Base-by-base conservation (phyloP, 2,113 vertebrate genomes). In the Patagioenas fasciata region DNA sequence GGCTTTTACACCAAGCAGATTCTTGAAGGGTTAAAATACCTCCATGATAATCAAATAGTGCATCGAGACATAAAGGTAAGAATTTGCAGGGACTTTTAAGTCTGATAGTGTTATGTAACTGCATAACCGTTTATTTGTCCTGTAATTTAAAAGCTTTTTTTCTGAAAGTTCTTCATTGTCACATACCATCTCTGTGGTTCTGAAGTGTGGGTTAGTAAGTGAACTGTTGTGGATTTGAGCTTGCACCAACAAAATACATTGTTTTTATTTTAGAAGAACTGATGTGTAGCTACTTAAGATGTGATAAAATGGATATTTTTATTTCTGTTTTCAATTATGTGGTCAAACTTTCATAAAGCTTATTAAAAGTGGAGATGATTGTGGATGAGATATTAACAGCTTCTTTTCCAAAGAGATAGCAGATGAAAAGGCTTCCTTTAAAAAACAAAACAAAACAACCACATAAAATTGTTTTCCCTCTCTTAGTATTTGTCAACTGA, bases 1-100 rank as follows among this genome's bases (percentile, higher is more conserved):
- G 99, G 99, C 86, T 99, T 99, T 98, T 99, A 99, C 96, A 99
- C 99, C 47, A 98, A 99, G 81, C 99, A 99, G 97, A 99, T 99
- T 97, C 98, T 99, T 89, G 99, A 99, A 98, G 99, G 99, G 71
- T 98, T 99, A 95, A 99, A 99, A 94, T 99, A 99, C 93, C 99
- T 99, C 85, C 99, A 99, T 2, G 99, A 99, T 93, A 99, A 99
- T 98, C 99, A 99, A 97, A 99, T 99, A 57, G 99, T 99, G 31
- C 99, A 99, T 97, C 96, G 99, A 91, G 99, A 99, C 97, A 99
- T 99, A 97, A 99, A 99, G 99, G 99, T 99, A 97, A 92, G 86
- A 88, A 56, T 90, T 56, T 80, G 38, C 66, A 66, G 85, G 62
- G 36, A 44, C 61, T 83, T 83, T 44, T 66, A 77, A 95, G 51